phyloP scores from a whole-genome alignment of 2,113 vertebrate genomes.

The Scomber colias region DNA sequence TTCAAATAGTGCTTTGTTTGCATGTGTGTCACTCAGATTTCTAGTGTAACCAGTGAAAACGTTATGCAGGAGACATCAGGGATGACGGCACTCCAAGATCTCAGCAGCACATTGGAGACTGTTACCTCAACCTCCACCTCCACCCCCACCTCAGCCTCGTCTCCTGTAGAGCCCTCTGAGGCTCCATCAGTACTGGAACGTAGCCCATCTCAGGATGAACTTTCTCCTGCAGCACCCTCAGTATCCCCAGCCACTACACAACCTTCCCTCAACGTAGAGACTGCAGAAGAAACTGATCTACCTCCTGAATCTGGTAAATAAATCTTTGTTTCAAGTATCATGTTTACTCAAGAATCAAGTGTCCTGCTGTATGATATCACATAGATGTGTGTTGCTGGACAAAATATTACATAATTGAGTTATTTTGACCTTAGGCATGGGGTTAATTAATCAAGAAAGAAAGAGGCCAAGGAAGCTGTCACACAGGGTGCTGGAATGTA shows the following conservation, averaged over 20 bases:
- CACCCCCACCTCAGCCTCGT: neutral
- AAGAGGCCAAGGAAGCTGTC: conserved; percentile 92
- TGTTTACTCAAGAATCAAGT: neutral
- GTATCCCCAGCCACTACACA: conserved; percentile 29
- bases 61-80: conserved; percentile 44
- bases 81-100: conserved; percentile 34
- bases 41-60: conserved; percentile 39
- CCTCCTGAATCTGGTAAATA: conserved; percentile 68
- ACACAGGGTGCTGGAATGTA: conserved; percentile 91
- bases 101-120: conserved; percentile 25
- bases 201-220: conserved; percentile 42
- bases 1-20: neutral
- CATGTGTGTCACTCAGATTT: conserved; percentile 39
- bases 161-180: conserved; percentile 35
- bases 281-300: conserved; percentile 64
- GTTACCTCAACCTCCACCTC: conserved; percentile 49
- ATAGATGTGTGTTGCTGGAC: neutral
- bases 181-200: conserved; percentile 37
- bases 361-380: neutral
- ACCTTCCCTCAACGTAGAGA: conserved; percentile 25
- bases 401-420: neutral
- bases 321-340: neutral
- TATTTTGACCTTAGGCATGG: conserved; percentile 19
- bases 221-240: conserved; percentile 18
- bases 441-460: conserved; percentile 79